Base-by-base conservation (phyloP, 1,140 invertebrate genomes). In the Halictus rubicundus region DNA sequence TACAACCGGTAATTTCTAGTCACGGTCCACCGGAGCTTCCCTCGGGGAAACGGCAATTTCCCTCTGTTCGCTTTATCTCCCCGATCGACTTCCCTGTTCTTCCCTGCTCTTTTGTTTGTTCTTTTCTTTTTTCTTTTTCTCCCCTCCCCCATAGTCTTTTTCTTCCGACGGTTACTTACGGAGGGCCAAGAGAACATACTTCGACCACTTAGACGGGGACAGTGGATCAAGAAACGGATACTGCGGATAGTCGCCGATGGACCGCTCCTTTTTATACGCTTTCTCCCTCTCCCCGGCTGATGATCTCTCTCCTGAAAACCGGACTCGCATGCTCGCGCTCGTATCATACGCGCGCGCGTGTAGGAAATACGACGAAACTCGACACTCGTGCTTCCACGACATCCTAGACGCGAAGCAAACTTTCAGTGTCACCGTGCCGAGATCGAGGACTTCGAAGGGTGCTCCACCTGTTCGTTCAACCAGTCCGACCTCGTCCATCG, bases 261-360 rank as follows among this genome's bases (percentile, higher is more conserved):
- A 85, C 80, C 88, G 80, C 85, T 87, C 89, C 88, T 89, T 91
- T 89, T 91, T 92, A 91, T 92, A 91, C 83, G 85, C 87, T 91
- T 91, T 90, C 91, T 92, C 90, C 88, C 90, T 87, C 88, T 85
- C 82, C 79, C 71, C 65, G 21, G 65, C 39, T 57, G 76, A 65
- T 68, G 85, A 88, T 88, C 72, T 69, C 68, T 70, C 66, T 68
- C 70, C 66, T 68, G 72, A 37, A 91, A 91, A 91, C 88, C 85
- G 87, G 88, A 88, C 83, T 78, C 69, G 73, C 65, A 72, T 83
- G 77, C 64, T 70, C 52, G 64, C 78, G 61, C 61, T 64, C 80
- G 65, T 78, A 69, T 69, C 73, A 71, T 54, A 68, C 70, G 83
- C 77, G 74, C 57, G n/a, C 52, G n/a, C 52, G 42, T 71, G 60